These are phyloP conservation scores for Phylloscopus trochilus DNA, from an alignment of 2,113 vertebrate species.

Conservation along the genomic window DNA sequence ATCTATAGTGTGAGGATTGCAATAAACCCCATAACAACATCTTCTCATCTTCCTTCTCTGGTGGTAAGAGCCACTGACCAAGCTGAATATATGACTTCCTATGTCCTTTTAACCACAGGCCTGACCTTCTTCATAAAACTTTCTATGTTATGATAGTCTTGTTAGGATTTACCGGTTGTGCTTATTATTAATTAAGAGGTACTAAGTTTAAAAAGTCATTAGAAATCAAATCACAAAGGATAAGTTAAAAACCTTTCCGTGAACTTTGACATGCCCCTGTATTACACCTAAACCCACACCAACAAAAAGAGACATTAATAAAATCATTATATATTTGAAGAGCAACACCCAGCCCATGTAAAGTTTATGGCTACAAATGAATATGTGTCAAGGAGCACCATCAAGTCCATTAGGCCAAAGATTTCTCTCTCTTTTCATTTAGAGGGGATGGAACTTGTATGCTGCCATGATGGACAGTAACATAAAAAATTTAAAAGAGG, in stretches of 20 bases:
- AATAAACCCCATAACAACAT: not conserved
- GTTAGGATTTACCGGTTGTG: constrained; percentile 5
- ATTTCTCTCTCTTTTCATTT: constrained; percentile 2
- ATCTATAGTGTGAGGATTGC: not conserved
- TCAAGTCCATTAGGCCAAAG: constrained; percentile 37
- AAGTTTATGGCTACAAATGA: constrained; percentile 53
- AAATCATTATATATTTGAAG: constrained; percentile 48
- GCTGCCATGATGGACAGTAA: not conserved
- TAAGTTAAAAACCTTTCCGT: constrained; percentile 23
- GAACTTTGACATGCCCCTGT: constrained; percentile 5
- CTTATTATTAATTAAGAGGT: constrained; percentile 58
- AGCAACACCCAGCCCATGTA: constrained; percentile 14
- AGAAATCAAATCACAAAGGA: constrained; percentile 45
- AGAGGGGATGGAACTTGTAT: not conserved
- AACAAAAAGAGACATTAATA: constrained; percentile 45
- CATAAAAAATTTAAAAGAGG: not conserved
- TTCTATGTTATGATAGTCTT: not conserved
- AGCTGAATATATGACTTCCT: constrained; percentile 38
- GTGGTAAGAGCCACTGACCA: not conserved
- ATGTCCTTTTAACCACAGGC: constrained; percentile 21
- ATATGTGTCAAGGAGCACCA: not conserved
- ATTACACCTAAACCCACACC: constrained; percentile 25
- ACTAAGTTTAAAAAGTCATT: constrained; percentile 49
- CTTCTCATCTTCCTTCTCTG: not conserved
- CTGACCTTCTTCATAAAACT: constrained; percentile 46